A percentile compares a stretch with the other conserved stretches of the same genome.
Conservation (phyloP, 1,140 invertebrate genomes). For the Bombus impatiens region DNA sequence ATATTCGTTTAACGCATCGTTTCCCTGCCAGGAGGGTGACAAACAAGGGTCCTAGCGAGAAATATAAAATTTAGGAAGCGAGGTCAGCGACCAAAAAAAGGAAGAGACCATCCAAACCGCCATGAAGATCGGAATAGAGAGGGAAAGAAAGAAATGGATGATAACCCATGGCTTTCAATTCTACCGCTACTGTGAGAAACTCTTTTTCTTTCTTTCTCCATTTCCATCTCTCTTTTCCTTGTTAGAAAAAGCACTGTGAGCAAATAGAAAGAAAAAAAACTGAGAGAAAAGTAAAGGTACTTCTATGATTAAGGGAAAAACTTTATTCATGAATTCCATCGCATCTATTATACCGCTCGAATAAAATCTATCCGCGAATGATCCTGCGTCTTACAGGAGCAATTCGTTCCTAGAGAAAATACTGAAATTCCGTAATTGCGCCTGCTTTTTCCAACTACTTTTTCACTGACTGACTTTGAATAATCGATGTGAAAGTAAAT, state of each 20-base stretch:
- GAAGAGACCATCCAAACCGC: not conserved
- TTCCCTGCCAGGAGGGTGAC: constrained; percentile 57
- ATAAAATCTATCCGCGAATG: constrained; percentile 18
- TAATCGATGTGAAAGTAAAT: not conserved
- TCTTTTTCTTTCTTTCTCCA: not conserved
- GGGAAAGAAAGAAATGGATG: constrained; percentile 29
- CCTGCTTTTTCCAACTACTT: not conserved
- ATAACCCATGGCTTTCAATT: constrained; percentile 39
- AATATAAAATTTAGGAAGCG: constrained; percentile 71
- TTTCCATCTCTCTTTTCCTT: not conserved
- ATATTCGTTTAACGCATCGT: constrained; percentile 75
- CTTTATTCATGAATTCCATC: constrained; percentile 39
- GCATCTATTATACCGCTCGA: constrained; percentile 14
- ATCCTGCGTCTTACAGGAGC: not conserved
- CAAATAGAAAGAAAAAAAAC: not conserved
- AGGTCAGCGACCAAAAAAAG: not conserved
- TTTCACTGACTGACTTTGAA: not conserved
- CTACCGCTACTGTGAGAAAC: not conserved
- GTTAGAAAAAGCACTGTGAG: not conserved
- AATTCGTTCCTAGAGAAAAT: constrained; percentile 27
- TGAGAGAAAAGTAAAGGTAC: constrained; percentile 13
- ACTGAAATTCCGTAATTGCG: constrained; percentile 46
- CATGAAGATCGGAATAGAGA: not conserved
- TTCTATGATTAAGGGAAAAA: constrained; percentile 39
- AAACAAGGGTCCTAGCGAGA: constrained; percentile 66